Percentiles rank a stretch among this genome's conserved stretches.
Conservation (phyloP, 2,113 vertebrate genomes). For the Spilogale gracilis region DNA sequence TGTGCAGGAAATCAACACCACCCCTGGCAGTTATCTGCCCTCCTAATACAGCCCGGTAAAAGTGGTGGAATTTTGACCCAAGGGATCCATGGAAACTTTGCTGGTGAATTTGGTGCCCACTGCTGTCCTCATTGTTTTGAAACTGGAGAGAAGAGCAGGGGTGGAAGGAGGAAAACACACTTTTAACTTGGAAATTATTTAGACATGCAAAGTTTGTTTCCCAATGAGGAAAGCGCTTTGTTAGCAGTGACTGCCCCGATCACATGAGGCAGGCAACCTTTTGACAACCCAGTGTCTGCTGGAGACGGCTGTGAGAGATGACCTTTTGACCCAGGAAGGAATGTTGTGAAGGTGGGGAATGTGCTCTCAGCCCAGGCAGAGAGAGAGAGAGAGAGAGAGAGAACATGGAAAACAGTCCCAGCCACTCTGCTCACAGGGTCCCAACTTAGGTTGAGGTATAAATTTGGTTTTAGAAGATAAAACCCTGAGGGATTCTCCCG, state of each 20-base stretch:
- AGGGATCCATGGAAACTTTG: neutral
- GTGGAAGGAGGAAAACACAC: slow-evolving; percentile 48
- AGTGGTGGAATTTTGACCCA: slow-evolving; percentile 68
- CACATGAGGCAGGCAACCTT: slow-evolving; percentile 91
- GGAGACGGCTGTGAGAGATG: slow-evolving; percentile 94
- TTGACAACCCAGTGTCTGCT: slow-evolving; percentile 95
- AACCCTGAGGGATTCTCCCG: slow-evolving; percentile 61
- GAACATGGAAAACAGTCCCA: slow-evolving; percentile 84
- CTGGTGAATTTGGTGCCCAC: neutral
- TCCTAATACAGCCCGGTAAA: slow-evolving; percentile 58
- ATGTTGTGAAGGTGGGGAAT: slow-evolving; percentile 94
- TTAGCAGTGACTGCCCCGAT: slow-evolving; percentile 90
- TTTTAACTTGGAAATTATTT: slow-evolving; percentile 84
- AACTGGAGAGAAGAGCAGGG: slow-evolving; percentile 32
- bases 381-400: slow-evolving; percentile 59
- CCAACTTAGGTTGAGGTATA: slow-evolving; percentile 48
- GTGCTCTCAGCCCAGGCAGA: slow-evolving; percentile 86
- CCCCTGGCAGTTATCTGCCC: slow-evolving; percentile 33
- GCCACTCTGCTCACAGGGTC: slow-evolving; percentile 18
- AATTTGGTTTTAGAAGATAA: neutral
- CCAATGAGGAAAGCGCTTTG: slow-evolving; percentile 89
- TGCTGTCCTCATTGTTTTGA: slow-evolving; percentile 46
- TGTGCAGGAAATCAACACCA: slow-evolving; percentile 61
- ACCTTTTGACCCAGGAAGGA: slow-evolving; percentile 94
- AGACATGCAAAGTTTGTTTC: slow-evolving; percentile 84